Conservation (phyloP, 2,888 invertebrate species). For the Cryptus armator region DNA sequence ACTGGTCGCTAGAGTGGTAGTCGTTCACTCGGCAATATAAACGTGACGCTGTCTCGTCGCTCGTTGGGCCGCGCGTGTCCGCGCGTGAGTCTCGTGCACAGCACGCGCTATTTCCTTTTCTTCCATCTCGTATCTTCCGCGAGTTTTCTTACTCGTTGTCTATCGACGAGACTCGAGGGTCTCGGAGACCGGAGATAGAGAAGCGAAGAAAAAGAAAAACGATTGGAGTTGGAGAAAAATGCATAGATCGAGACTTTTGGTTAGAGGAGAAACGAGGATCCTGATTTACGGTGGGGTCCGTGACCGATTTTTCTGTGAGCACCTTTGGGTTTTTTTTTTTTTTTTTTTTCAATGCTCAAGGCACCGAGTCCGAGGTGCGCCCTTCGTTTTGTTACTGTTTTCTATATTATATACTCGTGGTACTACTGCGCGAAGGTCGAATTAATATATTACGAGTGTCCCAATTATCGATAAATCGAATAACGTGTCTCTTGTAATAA, state of each 20-base stretch:
- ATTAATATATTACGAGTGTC: neutral
- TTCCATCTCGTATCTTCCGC: neutral
- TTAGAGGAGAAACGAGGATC: constrained; percentile 32
- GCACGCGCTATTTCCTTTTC: constrained; percentile 29
- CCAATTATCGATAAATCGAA: neutral
- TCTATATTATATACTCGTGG: neutral
- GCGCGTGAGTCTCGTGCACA: constrained; percentile 37
- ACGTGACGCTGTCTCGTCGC: constrained; percentile 40
- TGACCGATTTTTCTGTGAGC: constrained; percentile 67
- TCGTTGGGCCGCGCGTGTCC: constrained; percentile 36
- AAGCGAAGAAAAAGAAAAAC: constrained; percentile 4
- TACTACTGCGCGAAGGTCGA: neutral
- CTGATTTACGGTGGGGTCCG: constrained; percentile 66
- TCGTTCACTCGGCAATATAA: constrained; percentile 45
- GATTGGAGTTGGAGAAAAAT: neutral
- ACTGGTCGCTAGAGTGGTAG: constrained; percentile 64
- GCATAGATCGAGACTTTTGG: constrained; percentile 45
- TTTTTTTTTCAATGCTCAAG: constrained; percentile 52
- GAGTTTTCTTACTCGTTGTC: neutral
- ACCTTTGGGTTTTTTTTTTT: neutral
- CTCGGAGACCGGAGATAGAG: constrained; percentile 42
- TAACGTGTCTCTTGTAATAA: neutral
- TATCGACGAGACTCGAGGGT: constrained; percentile 33
- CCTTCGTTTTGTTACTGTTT: constrained; percentile 45
- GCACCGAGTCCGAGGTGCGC: constrained; percentile 29